Conservation (phyloP, 2,888 invertebrate species). For the Epistrophella euchroma region DNA sequence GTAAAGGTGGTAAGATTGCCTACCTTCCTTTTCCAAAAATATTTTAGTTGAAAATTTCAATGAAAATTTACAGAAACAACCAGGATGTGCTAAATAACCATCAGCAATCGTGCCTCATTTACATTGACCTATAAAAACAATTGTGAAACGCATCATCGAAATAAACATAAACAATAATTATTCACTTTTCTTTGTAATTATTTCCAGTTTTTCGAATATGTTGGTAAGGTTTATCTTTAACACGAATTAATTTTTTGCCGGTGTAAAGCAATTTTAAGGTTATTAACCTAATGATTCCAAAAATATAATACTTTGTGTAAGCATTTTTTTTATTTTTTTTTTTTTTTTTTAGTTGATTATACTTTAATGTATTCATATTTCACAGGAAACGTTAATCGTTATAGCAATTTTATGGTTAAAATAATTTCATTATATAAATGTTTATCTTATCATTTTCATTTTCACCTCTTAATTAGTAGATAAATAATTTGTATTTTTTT, state of each 20-base stretch:
- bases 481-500: too few species aligned
- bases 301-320: conserved; percentile 24
- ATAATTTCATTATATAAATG: too few species aligned
- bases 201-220: conserved; percentile 10
- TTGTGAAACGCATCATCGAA: conserved; percentile 8
- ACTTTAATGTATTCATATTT: too few species aligned
- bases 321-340: conserved; percentile 4
- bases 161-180: background rate
- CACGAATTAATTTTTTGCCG: conserved; percentile 1
- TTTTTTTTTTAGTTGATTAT: too few species aligned
- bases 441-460: too few species aligned
- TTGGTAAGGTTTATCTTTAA: background rate
- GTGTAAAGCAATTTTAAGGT: conserved; percentile 33
- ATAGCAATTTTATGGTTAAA: too few species aligned
- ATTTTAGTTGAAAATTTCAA: background rate
- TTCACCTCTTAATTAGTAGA: too few species aligned
- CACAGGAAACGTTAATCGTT: too few species aligned
- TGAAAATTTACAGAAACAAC: background rate
- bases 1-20: too few species aligned
- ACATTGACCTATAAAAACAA: background rate
- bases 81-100: background rate
- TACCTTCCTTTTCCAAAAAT: background rate
- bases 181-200: conserved; percentile 17
- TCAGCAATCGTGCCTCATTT: too few species aligned
- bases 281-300: conserved; percentile 18